These are phyloP conservation scores for Dendrolimus kikuchii DNA, from an alignment of 1,140 invertebrate species.

Conservation along the genomic window DNA sequence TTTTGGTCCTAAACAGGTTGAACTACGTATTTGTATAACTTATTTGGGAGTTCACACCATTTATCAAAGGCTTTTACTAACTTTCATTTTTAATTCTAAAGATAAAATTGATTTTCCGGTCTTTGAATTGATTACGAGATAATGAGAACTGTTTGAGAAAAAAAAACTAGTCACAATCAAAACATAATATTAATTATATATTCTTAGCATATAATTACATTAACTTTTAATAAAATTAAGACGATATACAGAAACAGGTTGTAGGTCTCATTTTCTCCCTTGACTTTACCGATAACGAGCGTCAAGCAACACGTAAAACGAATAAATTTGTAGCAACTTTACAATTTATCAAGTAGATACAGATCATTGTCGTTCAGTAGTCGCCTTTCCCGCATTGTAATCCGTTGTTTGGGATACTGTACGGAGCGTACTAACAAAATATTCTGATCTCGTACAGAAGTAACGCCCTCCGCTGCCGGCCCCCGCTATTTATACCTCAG, in stretches of 20 bases:
- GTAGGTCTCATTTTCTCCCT: not conserved
- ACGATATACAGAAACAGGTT: too few species aligned
- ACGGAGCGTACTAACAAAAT: slow-evolving; percentile 53
- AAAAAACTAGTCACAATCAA: too few species aligned
- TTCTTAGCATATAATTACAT: too few species aligned
- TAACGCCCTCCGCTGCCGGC: slow-evolving; percentile 58
- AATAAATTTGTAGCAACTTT: slow-evolving; percentile 40
- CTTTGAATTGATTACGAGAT: too few species aligned
- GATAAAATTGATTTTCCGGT: too few species aligned
- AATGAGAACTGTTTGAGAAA: too few species aligned
- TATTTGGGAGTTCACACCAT: too few species aligned
- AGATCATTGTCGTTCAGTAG: slow-evolving; percentile 38
- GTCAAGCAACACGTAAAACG: slow-evolving; percentile 25
- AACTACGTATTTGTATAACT: too few species aligned
- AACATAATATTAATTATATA: too few species aligned
- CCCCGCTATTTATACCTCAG: slow-evolving; percentile 71
- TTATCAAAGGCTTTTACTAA: too few species aligned
- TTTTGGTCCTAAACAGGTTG: slow-evolving; percentile 18
- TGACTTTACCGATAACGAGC: slow-evolving; percentile 11
- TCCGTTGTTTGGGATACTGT: slow-evolving; percentile 58
- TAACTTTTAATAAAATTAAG: too few species aligned
- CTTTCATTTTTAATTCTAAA: too few species aligned
- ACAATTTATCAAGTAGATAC: slow-evolving; percentile 41
- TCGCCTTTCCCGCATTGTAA: slow-evolving; percentile 61
- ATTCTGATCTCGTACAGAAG: slow-evolving; percentile 68